Evolutionary conservation across 1,140 invertebrate species (phyloP).

Genomic region (Hylyphantes graminicola): DNA sequence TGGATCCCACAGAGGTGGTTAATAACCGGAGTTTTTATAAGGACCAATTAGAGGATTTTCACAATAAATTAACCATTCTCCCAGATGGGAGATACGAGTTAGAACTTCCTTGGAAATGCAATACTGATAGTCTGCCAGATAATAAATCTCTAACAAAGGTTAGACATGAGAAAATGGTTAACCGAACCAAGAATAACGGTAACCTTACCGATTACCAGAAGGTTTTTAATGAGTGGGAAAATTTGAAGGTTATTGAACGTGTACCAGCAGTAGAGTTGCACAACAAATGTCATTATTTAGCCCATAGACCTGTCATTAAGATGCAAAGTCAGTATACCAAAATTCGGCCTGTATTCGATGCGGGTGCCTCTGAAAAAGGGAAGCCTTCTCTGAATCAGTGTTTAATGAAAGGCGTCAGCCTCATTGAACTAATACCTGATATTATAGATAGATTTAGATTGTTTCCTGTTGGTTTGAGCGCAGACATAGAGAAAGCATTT

Average conservation of each 20-base stretch:
- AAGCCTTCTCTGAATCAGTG: conserved; percentile 60
- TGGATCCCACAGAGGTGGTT: not conserved
- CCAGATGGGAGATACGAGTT: not conserved
- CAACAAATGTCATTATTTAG: conserved; percentile 1
- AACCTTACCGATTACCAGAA: not conserved
- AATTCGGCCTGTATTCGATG: conserved; percentile 23
- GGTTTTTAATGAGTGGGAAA: conserved; percentile 26
- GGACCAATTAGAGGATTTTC: not conserved
- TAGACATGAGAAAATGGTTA: not conserved
- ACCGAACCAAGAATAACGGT: not conserved
- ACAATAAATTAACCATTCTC: not conserved
- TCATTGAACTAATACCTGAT: conserved; percentile 67
- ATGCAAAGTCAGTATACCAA: not conserved
- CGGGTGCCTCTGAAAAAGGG: conserved; percentile 45
- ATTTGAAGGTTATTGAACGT: conserved; percentile 24
- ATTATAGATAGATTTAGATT: conserved; percentile 67
- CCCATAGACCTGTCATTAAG: conserved; percentile 27
- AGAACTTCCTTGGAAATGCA: conserved; percentile 6
- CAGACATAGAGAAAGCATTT: conserved; percentile 69
- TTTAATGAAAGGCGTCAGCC: conserved; percentile 54
- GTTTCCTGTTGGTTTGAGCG: conserved; percentile 65
- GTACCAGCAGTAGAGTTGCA: conserved; percentile 13
- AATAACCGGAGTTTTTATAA: not conserved
- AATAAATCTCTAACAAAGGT: conserved; percentile 14
- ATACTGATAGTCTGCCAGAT: not conserved